Evolutionary conservation across 2,797 vertebrate genomes (phyloP).

Genomic region (Cottoperca gobio): DNA sequence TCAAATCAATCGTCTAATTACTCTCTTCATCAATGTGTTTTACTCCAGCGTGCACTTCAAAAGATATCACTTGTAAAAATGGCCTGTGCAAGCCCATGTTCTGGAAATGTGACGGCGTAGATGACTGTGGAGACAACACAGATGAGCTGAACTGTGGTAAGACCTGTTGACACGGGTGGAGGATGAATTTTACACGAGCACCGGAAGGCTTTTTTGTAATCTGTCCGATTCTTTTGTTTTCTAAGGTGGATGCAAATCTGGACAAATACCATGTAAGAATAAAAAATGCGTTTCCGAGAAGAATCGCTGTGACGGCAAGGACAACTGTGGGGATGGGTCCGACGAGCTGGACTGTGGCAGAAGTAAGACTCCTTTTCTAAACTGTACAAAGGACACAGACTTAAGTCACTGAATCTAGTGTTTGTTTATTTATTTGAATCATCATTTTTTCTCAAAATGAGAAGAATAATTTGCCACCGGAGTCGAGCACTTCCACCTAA

Average conservation of each 20-base stretch:
- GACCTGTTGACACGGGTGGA: slow-evolving; percentile 24
- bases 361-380: slow-evolving; percentile 66
- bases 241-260: slow-evolving; percentile 80
- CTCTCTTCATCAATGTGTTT: not conserved
- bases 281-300: slow-evolving; percentile 84
- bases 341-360: slow-evolving; percentile 87
- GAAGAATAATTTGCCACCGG: not conserved
- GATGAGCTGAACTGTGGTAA: slow-evolving; percentile 92
- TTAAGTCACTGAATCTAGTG: not conserved
- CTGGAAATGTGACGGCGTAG: slow-evolving; percentile 90
- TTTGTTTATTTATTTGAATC: not conserved
- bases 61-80: slow-evolving; percentile 86
- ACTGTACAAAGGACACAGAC: not conserved
- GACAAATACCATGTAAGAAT: slow-evolving; percentile 82
- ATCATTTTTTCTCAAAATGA: not conserved
- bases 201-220: not conserved
- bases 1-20: not conserved
- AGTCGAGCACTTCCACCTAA: not conserved
- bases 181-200: not conserved
- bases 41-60: slow-evolving; percentile 75
- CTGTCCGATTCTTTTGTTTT: slow-evolving; percentile 9
- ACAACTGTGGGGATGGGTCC: slow-evolving; percentile 88
- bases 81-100: slow-evolving; percentile 90
- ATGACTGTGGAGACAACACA: slow-evolving; percentile 92
- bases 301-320: slow-evolving; percentile 82